These are phyloP conservation scores for Ophion ellenae DNA, from an alignment of 2,888 invertebrate species.

Conservation along the genomic window DNA sequence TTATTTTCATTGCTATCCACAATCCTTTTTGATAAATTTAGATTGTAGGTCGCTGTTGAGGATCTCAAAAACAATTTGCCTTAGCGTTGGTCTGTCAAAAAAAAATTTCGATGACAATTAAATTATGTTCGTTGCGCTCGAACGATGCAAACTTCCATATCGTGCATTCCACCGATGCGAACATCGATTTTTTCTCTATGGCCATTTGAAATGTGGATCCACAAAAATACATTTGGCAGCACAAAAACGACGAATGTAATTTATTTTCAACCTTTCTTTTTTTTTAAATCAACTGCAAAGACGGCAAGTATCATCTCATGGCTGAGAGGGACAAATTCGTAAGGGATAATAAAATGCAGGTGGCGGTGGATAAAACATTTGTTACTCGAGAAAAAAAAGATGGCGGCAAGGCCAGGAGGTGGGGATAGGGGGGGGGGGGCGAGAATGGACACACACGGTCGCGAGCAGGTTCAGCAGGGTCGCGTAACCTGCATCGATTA, in stretches of 20 bases:
- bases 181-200: too few relatives aligned
- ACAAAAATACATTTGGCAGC: not conserved
- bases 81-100: too few relatives aligned
- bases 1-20: too few relatives aligned
- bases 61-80: too few relatives aligned
- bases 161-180: too few relatives aligned
- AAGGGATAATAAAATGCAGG: constrained; percentile 19
- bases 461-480: constrained; percentile 74
- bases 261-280: not conserved
- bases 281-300: not conserved
- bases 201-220: too few relatives aligned
- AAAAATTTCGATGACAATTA: too few relatives aligned
- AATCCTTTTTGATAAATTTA: too few relatives aligned
- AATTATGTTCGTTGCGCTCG: too few relatives aligned
- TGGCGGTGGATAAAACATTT: constrained; percentile 12
- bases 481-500: constrained; percentile 79
- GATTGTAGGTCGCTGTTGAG: too few relatives aligned
- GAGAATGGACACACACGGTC: constrained; percentile 73
- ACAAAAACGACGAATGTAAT: not conserved
- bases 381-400: constrained; percentile 42
- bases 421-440: constrained; percentile 66
- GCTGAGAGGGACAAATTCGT: constrained; percentile 2
- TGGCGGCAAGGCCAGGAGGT: constrained; percentile 50
- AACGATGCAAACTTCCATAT: too few relatives aligned
- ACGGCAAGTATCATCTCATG: not conserved